phyloP scores from a whole-genome alignment of 2,113 vertebrate genomes.

The Malaclemys terrapin region DNA sequence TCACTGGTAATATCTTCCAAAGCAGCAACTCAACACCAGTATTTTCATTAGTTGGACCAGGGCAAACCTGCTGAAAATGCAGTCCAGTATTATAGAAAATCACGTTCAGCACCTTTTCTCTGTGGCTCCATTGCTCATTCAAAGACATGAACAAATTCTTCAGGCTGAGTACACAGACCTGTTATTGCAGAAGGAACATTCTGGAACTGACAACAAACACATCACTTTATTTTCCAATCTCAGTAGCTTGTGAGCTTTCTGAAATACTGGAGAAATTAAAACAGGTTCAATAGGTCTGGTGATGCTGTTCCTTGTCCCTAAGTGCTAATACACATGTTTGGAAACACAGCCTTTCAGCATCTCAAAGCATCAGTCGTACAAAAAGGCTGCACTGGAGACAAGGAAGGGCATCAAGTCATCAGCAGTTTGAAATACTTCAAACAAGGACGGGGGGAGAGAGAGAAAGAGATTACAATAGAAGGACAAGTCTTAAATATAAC shows the following conservation, averaged over 20 bases:
- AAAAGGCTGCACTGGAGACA: neutral
- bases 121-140: neutral
- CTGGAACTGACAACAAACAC: neutral
- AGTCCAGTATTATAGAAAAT: neutral
- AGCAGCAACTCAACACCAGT: rapidly evolving
- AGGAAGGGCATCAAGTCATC: neutral
- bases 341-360: neutral
- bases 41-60: neutral
- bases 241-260: neutral
- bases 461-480: neutral
- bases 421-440: neutral
- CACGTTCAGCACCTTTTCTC: neutral
- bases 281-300: neutral
- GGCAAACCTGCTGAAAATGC: neutral
- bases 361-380: neutral
- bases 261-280: neutral
- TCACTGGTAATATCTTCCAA: neutral
- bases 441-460: neutral
- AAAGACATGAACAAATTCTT: neutral
- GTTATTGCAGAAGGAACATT: neutral
- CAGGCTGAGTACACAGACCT: rapidly evolving
- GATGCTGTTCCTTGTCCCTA: neutral
- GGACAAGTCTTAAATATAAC: neutral
- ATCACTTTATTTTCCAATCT: neutral
- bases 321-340: neutral